Evolutionary conservation across 1,140 invertebrate species (phyloP).

Genomic region (Idris sp.): DNA sequence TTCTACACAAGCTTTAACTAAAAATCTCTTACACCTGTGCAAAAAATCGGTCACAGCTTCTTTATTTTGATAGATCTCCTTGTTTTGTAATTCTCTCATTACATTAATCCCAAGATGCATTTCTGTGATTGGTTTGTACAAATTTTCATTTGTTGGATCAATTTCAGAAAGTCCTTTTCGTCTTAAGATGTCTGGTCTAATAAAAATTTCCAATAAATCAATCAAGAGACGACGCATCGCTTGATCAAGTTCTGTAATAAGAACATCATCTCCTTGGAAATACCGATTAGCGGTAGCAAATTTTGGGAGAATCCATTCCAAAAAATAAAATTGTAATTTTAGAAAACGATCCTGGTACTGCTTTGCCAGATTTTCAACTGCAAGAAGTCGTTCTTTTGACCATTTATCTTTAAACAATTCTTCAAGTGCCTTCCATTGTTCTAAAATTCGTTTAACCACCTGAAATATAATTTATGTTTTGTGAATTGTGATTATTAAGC

Average conservation of each 20-base stretch:
- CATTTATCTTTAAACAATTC: too few relatives aligned
- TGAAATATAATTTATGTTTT: too few relatives aligned
- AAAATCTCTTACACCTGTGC: neutral
- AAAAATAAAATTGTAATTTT: slow-evolving; percentile 52
- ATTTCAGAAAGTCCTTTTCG: neutral
- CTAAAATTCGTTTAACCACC: too few relatives aligned
- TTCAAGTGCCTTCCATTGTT: too few relatives aligned
- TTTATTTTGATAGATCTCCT: slow-evolving; percentile 6
- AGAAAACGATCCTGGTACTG: slow-evolving; percentile 49
- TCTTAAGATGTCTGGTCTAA: slow-evolving; percentile 5
- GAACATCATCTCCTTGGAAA: slow-evolving; percentile 1
- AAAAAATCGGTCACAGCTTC: slow-evolving; percentile 6
- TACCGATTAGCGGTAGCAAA: neutral
- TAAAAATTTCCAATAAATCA: slow-evolving; percentile 17
- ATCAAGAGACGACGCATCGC: slow-evolving; percentile 2
- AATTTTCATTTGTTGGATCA: slow-evolving; percentile 7
- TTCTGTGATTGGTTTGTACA: slow-evolving; percentile 8
- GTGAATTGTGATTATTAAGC: too few relatives aligned
- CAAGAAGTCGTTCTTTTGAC: neutral
- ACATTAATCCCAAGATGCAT: slow-evolving; percentile 23
- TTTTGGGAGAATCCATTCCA: slow-evolving; percentile 40
- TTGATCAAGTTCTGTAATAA: too few relatives aligned
- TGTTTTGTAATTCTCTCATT: slow-evolving; percentile 9
- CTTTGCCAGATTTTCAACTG: neutral
- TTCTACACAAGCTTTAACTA: slow-evolving; percentile 1